Conservation (phyloP, 2,113 vertebrate genomes). For the Scopus umbretta region DNA sequence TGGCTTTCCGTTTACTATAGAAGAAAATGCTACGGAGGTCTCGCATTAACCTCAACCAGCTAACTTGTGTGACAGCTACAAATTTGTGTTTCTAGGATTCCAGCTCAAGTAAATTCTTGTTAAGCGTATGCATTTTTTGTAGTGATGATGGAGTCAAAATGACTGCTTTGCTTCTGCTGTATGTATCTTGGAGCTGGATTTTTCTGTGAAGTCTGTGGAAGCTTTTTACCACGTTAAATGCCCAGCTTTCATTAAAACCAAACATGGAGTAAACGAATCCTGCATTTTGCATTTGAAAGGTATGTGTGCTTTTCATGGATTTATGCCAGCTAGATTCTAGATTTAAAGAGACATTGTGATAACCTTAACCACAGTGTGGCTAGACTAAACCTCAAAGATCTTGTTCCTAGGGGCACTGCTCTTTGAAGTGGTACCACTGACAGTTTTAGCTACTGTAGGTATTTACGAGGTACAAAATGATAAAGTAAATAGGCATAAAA, state of each 20-base stretch:
- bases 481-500: conserved; percentile 23
- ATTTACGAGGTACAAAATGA: conserved; percentile 47
- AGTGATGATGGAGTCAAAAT: not conserved
- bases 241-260: conserved; percentile 10
- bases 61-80: not conserved
- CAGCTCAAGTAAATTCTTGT: not conserved
- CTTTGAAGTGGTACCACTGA: conserved; percentile 32
- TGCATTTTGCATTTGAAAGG: not conserved
- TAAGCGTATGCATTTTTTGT: not conserved
- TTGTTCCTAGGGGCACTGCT: not conserved
- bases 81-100: not conserved
- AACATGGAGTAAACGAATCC: conserved; percentile 14
- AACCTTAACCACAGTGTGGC: conserved; percentile 26
- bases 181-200: not conserved
- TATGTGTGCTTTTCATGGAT: not conserved
- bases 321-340: not conserved
- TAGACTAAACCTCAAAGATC: conserved; percentile 11
- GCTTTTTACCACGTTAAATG: not conserved
- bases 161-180: not conserved
- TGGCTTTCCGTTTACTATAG: not conserved
- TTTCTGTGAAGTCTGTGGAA: not conserved
- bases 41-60: not conserved
- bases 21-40: not conserved
- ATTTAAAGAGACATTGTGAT: conserved; percentile 42
- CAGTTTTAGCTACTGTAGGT: conserved; percentile 20